A percentile compares a stretch with the other conserved stretches of the same genome.
Conservation (phyloP, 1,140 invertebrate genomes). For the Mya arenaria region DNA sequence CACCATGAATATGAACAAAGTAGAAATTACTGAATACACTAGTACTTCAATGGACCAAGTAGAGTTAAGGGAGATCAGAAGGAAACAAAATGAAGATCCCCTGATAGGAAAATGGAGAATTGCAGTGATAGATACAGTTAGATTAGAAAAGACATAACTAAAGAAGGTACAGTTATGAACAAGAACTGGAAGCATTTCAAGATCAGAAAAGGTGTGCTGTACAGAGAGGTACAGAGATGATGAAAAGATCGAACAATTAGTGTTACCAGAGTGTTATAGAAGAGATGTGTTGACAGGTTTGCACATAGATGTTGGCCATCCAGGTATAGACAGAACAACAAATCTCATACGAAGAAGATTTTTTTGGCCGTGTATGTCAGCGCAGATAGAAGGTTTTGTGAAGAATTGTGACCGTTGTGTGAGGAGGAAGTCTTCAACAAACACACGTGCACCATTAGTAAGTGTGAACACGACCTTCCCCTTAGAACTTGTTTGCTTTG, state of each 20-base stretch:
- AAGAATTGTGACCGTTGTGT: slow-evolving; percentile 35
- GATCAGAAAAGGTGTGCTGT: slow-evolving; percentile 7
- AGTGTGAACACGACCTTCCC: slow-evolving; percentile 40
- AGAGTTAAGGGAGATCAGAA: slow-evolving; percentile 8
- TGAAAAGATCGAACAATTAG: neutral
- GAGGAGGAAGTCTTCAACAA: slow-evolving; percentile 22
- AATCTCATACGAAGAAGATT: neutral
- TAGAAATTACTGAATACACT: slow-evolving; percentile 5
- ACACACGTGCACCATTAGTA: slow-evolving; percentile 2
- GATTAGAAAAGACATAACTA: neutral
- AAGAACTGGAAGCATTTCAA: slow-evolving; percentile 1
- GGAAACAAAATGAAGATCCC: slow-evolving; percentile 7
- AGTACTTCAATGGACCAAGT: neutral
- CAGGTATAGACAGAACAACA: neutral
- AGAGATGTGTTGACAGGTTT: neutral
- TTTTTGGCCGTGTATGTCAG: neutral
- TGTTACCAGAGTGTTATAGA: slow-evolving; percentile 8
- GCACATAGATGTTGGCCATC: neutral
- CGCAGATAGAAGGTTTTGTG: slow-evolving; percentile 13
- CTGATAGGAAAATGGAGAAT: slow-evolving; percentile 9
- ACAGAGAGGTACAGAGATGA: neutral
- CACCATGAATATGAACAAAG: neutral
- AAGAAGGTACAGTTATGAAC: neutral
- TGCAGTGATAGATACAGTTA: neutral
- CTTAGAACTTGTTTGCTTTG: slow-evolving; percentile 34